These are phyloP conservation scores for Clarias gariepinus DNA, from an alignment of 2,113 vertebrate species.

Conservation along the genomic window DNA sequence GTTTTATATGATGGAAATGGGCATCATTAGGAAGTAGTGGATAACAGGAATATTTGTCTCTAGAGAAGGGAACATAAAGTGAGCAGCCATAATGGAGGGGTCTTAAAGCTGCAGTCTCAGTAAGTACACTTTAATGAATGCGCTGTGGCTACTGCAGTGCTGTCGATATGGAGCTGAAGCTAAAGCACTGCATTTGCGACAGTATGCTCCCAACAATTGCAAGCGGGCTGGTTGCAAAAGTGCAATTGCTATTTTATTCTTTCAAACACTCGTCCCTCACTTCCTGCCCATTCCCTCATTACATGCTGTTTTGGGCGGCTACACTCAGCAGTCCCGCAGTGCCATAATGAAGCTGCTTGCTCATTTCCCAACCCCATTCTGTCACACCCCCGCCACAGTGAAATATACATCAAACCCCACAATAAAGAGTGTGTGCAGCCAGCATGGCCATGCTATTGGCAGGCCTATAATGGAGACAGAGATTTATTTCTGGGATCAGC, in stretches of 20 bases:
- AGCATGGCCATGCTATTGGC: slow-evolving; percentile 74
- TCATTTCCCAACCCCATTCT: slow-evolving; percentile 82
- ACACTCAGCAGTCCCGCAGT: slow-evolving; percentile 43
- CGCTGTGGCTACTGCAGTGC: slow-evolving; percentile 58
- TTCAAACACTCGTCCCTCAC: slow-evolving; percentile 10
- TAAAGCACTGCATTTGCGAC: slow-evolving; percentile 28
- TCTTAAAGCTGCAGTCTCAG: slow-evolving; percentile 29
- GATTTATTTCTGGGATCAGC: slow-evolving; percentile 73
- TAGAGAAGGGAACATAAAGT: slow-evolving; percentile 2
- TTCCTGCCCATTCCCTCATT: slow-evolving; percentile 31
- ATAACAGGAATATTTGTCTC: slow-evolving; percentile 13
- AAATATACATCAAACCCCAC: slow-evolving; percentile 69
- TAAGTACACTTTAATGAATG: slow-evolving; percentile 53
- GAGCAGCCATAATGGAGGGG: slow-evolving; percentile 21
- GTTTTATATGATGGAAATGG: slow-evolving; percentile 5
- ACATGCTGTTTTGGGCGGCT: slow-evolving; percentile 47
- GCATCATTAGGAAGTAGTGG: slow-evolving; percentile 21
- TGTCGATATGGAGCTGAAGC: slow-evolving; percentile 64
- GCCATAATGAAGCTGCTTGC: slow-evolving; percentile 60
- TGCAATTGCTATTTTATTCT: slow-evolving; percentile 5
- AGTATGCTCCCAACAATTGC: slow-evolving; percentile 19
- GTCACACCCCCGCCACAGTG: slow-evolving; percentile 72
- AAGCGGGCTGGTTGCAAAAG: slow-evolving; percentile 11
- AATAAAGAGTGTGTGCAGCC: slow-evolving; percentile 76
- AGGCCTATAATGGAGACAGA: slow-evolving; percentile 72